Evolutionary conservation across 2,797 vertebrate genomes (phyloP), one percentile per base, ranked within the genome.

Genomic region (Acestrorhynchus altus): DNA sequence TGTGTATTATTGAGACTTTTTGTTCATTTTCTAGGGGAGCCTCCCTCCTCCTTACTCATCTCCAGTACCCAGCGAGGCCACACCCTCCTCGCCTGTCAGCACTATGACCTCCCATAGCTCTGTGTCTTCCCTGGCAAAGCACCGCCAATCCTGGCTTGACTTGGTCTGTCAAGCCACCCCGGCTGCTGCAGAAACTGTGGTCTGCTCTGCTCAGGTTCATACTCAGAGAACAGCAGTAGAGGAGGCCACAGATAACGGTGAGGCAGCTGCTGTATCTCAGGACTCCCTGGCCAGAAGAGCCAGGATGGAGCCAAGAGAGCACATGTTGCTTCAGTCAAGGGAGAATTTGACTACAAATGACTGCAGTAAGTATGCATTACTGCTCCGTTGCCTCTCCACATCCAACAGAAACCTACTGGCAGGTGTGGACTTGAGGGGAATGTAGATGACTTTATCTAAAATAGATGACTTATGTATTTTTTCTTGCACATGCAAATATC

Each of bases 91-190:
- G 2, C 90, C 93, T 8, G 94, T 95, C 87, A 95, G 92, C 51
- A 92, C 93, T 1, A 90, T 92, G 80, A 95, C 92, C 1, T 94
- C 94, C 0, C 88, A 94, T 67, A 92, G 92, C 0, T 94, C 94
- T 0, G 88, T 91, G 85, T 95, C 96, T 64, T 95, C 94, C 1
- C 47, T 87, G 0, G 89, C 93, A 81, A 96, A 96, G 86, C 94
- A 95, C 11, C 93, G 93, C 60, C 94, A 94, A 81, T 96, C 95
- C 39, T 95, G 94, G 93, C 84, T 93, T 9, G 91, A 96, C 81
- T 84, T 92, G 0, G 93, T 94, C 49, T 91, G 92, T 15, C 94
- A 92, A 77, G 90, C 92, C 0, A 64, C 90, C n/a, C 79, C 85
- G 0, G 87, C 92, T 1, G 7, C 79, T 0, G 90, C 86, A 49